A percentile compares a stretch with the other conserved stretches of the same genome.
These are phyloP conservation scores for Hipparchia sbordonii DNA, from an alignment of 2,888 invertebrate genomes.

Conservation along the genomic window DNA sequence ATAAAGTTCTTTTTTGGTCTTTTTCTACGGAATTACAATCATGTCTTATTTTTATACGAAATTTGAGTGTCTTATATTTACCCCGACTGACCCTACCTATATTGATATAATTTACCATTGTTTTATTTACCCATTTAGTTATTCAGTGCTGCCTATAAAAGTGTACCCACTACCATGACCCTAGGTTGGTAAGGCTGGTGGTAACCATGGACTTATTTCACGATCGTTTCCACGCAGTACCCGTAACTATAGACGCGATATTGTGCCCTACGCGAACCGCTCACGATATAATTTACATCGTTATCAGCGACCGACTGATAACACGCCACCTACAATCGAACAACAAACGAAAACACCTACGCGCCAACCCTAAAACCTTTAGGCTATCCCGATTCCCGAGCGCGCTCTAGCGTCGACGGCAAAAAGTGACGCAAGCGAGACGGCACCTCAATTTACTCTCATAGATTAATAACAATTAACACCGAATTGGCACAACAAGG, in stretches of 20 bases:
- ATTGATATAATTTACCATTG: background rate
- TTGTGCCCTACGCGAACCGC: slow-evolving; percentile 50
- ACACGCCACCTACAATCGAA: slow-evolving; percentile 57
- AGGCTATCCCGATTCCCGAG: slow-evolving; percentile 13
- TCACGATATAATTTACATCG: slow-evolving; percentile 59
- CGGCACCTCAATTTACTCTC: slow-evolving; percentile 41
- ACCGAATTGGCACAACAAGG: slow-evolving; percentile 40
- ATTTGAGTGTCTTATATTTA: too few species aligned
- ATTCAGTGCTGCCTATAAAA: background rate
- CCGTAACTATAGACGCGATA: slow-evolving; percentile 45
- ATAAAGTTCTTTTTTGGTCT: too few species aligned
- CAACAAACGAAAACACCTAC: slow-evolving; percentile 53
- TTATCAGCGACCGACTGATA: slow-evolving; percentile 72
- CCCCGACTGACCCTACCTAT: too few species aligned
- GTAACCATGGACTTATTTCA: slow-evolving; percentile 69
- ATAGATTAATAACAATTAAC: slow-evolving; percentile 45
- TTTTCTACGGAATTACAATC: too few species aligned
- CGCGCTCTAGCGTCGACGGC: slow-evolving; percentile 28
- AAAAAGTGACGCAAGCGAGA: slow-evolving; percentile 11
- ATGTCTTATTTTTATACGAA: too few species aligned
- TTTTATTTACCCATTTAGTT: background rate
- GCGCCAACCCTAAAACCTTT: slow-evolving; percentile 22
- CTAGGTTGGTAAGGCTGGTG: background rate
- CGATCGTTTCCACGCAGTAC: slow-evolving; percentile 50
- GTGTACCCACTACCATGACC: background rate